Evolutionary conservation across 2,888 invertebrate genomes (phyloP).

Genomic region (Monoplex corrugatus): DNA sequence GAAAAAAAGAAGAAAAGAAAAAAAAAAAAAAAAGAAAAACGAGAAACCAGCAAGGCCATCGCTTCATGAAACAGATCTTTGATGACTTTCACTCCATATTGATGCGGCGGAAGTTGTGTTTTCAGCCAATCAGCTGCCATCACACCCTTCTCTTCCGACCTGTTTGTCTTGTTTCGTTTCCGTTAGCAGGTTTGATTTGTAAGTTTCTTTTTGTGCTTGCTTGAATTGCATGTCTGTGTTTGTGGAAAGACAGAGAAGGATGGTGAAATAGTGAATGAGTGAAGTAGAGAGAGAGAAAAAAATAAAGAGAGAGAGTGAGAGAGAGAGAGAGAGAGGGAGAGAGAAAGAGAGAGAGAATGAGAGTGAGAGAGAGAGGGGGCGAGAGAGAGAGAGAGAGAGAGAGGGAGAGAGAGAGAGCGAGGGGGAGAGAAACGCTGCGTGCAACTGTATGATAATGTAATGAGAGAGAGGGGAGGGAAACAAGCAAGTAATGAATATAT

Average conservation of each 20-base stretch:
- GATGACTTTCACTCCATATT: too few species aligned
- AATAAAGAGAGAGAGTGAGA: not conserved
- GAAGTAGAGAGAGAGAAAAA: not conserved
- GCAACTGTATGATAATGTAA: too few species aligned
- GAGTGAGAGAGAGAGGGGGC: not conserved
- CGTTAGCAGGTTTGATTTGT: too few species aligned
- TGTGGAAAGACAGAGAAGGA: not conserved
- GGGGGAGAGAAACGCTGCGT: too few species aligned
- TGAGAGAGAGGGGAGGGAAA: not conserved
- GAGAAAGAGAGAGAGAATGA: not conserved
- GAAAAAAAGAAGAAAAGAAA: not conserved
- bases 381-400: not conserved
- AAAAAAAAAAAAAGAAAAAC: not conserved
- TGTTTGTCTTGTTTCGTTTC: too few species aligned
- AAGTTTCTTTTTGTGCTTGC: too few species aligned
- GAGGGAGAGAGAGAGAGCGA: not conserved
- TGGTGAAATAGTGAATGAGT: not conserved
- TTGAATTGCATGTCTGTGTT: too few species aligned
- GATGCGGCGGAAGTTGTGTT: too few species aligned
- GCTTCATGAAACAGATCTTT: too few species aligned
- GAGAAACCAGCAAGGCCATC: not conserved
- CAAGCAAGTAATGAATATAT: not conserved
- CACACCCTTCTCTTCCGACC: too few species aligned
- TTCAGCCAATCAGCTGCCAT: too few species aligned
- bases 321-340: not conserved